Percentiles rank a stretch among this genome's conserved stretches.
Evolutionary conservation across 1,140 invertebrate genomes (phyloP).

Genomic region (Onthophagus taurus): DNA sequence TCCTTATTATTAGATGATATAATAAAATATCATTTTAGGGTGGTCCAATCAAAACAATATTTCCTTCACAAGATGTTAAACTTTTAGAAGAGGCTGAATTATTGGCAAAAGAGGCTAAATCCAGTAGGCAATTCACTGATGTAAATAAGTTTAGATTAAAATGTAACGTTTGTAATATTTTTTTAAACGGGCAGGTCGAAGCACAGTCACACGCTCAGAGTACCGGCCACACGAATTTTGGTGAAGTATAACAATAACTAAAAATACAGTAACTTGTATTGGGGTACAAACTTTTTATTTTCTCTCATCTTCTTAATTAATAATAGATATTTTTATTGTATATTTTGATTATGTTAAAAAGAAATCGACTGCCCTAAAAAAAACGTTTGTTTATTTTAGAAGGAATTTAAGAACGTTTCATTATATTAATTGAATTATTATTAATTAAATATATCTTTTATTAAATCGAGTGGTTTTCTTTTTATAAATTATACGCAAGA

Average conservation of each 20-base stretch:
- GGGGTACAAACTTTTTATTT: no score
- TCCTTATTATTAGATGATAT: constrained; percentile 3
- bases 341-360: no score
- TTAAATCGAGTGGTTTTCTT: no score
- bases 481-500: no score
- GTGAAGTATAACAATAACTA: constrained; percentile 61
- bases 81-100: constrained; percentile 71
- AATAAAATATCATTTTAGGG: constrained; percentile 39
- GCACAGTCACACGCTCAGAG: constrained; percentile 75
- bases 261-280: neutral
- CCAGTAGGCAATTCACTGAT: constrained; percentile 81
- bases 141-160: constrained; percentile 75
- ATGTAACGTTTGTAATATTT: constrained; percentile 67
- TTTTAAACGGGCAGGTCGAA: constrained; percentile 65
- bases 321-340: no score
- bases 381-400: no score
- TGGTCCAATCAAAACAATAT: constrained; percentile 65
- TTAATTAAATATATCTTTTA: no score
- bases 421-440: no score
- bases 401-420: no score
- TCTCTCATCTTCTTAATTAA: no score
- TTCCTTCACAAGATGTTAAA: constrained; percentile 61
- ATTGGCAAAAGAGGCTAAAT: constrained; percentile 78
- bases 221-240: constrained; percentile 79
- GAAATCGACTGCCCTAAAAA: no score